phyloP scores from a whole-genome alignment of 2,113 vertebrate species.

The Crotalus helleri region DNA sequence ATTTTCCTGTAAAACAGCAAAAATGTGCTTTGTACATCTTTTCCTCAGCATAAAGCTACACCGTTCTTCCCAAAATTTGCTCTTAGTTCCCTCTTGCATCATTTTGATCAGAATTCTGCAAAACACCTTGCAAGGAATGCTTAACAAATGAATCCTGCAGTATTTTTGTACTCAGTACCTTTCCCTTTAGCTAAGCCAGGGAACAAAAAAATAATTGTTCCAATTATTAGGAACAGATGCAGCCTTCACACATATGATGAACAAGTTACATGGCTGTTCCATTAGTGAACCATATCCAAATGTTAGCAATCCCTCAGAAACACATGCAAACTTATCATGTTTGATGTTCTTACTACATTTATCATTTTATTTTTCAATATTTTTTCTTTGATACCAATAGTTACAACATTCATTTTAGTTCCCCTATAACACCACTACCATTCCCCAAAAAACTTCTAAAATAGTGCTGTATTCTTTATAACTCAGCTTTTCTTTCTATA shows the following conservation, averaged over 20 bases:
- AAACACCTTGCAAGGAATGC: not conserved
- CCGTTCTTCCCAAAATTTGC: not conserved
- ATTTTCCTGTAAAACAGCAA: too few relatives aligned
- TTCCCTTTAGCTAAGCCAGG: not conserved
- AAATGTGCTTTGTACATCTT: too few relatives aligned
- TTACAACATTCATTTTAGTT: not conserved
- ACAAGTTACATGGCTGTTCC: not conserved
- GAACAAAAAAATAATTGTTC: not conserved
- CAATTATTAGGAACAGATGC: not conserved
- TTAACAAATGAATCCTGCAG: not conserved
- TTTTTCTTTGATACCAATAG: not conserved
- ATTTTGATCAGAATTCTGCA: not conserved
- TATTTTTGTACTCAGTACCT: not conserved
- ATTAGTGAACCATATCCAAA: not conserved
- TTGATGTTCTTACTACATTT: not conserved
- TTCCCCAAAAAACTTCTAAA: not conserved
- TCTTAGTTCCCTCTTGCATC: not conserved
- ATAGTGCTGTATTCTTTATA: not conserved
- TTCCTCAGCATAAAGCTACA: too few relatives aligned
- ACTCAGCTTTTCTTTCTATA: not conserved
- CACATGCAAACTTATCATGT: not conserved
- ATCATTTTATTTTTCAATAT: not conserved
- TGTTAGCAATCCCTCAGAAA: not conserved
- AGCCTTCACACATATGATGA: not conserved
- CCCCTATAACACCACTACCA: not conserved